Conservation (phyloP, 2,888 invertebrate genomes). For the Hemistola chrysoprasaria region DNA sequence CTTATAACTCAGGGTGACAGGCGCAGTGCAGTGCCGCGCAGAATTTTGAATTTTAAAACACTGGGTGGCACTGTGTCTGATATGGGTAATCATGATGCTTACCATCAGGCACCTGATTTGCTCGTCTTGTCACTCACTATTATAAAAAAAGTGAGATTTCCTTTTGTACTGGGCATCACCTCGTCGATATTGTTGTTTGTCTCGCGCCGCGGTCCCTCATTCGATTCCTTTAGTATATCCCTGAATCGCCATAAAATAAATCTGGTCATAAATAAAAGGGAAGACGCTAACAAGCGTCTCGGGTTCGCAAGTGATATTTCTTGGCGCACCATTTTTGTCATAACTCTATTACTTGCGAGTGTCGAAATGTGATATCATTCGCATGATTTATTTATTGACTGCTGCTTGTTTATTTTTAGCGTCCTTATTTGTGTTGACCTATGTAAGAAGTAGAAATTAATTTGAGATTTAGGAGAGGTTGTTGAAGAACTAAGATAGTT, state of each 20-base stretch:
- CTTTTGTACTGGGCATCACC: conserved; percentile 10
- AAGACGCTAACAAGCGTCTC: conserved; percentile 82
- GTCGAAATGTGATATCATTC: conserved; percentile 73
- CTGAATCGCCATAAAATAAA: conserved; percentile 78
- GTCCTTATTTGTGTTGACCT: conserved; percentile 1
- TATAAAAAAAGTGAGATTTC: too few relatives aligned
- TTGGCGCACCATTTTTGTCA: conserved; percentile 76
- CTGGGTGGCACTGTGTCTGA: too few relatives aligned
- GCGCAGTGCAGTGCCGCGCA: too few relatives aligned
- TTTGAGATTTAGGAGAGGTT: too few relatives aligned
- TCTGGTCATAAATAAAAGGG: conserved; percentile 80
- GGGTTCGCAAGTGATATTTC: conserved; percentile 79
- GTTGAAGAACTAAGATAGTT: too few relatives aligned
- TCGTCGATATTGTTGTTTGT: conserved; percentile 54
- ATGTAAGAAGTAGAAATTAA: background rate
- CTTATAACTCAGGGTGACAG: too few relatives aligned
- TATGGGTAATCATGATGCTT: too few relatives aligned
- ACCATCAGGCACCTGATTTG: too few relatives aligned
- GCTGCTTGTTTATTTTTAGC: conserved; percentile 15
- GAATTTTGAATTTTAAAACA: too few relatives aligned
- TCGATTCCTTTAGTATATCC: conserved; percentile 57
- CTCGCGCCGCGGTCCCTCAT: conserved; percentile 42
- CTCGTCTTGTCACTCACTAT: too few relatives aligned
- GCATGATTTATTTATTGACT: conserved; percentile 58
- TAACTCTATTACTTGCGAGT: conserved; percentile 75